These are phyloP conservation scores for Exocentrus adspersus DNA, from an alignment of 2,888 invertebrate genomes.

Conservation along the genomic window DNA sequence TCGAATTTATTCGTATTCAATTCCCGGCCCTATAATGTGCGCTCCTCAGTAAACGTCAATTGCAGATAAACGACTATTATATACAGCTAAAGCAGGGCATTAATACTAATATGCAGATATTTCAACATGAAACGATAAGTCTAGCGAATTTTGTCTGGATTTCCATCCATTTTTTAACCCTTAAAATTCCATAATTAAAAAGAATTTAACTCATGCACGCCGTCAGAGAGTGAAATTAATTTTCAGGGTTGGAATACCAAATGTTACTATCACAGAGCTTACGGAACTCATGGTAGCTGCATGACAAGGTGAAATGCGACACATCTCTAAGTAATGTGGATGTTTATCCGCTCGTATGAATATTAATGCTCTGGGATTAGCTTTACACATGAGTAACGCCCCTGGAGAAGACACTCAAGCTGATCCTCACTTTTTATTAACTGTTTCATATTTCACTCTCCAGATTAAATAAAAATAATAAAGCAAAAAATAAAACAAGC, in stretches of 20 bases:
- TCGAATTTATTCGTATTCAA: too few relatives aligned
- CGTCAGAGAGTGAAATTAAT: not conserved
- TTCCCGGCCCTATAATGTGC: too few relatives aligned
- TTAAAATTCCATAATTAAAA: constrained; percentile 1
- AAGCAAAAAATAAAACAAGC: constrained; percentile 7
- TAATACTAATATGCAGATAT: not conserved
- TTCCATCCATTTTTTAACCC: not conserved
- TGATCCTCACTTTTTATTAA: constrained; percentile 34
- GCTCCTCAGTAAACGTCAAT: too few relatives aligned
- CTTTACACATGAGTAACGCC: constrained; percentile 52
- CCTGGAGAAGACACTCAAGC: constrained; percentile 35
- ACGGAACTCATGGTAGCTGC: constrained; percentile 35
- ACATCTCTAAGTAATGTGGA: constrained; percentile 49
- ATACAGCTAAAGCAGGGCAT: not conserved
- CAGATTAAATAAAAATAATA: constrained; percentile 16
- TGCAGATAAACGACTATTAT: too few relatives aligned
- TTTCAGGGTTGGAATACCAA: constrained; percentile 10
- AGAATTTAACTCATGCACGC: constrained; percentile 2
- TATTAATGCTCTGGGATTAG: constrained; percentile 59
- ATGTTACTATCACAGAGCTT: constrained; percentile 32
- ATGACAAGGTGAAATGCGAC: constrained; percentile 40
- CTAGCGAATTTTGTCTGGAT: not conserved
- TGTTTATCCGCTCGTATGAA: constrained; percentile 57
- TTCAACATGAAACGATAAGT: not conserved
- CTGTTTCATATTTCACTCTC: constrained; percentile 23